Conservation (phyloP, 2,888 invertebrate genomes). For the Erpobdella octoculata region DNA sequence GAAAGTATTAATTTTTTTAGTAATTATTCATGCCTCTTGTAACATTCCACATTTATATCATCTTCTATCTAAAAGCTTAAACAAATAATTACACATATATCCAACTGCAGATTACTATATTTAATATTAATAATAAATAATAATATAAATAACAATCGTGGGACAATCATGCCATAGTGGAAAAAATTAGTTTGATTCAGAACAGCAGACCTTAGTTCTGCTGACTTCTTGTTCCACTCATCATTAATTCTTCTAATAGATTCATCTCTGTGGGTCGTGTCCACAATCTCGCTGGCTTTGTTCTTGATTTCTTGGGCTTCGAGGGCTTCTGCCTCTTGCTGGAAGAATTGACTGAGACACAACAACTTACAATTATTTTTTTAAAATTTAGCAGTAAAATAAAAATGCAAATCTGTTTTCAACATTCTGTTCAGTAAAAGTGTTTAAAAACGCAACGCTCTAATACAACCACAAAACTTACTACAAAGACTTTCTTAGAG, state of each 20-base stretch:
- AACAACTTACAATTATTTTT: not conserved
- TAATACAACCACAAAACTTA: slow-evolving; percentile 8
- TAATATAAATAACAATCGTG: not conserved
- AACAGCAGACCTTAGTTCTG: not conserved
- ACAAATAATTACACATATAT: no score
- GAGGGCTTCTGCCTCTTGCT: not conserved
- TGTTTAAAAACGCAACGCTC: not conserved
- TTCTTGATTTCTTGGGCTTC: not conserved
- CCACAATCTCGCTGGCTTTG: not conserved
- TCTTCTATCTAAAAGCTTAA: no score
- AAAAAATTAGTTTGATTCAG: no score
- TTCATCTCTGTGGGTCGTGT: not conserved
- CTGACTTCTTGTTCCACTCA: slow-evolving; percentile 4
- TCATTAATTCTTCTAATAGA: not conserved
- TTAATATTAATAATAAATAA: no score
- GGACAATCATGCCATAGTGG: not conserved
- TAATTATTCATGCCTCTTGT: no score
- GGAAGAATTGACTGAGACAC: not conserved
- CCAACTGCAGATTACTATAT: no score
- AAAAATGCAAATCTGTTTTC: no score
- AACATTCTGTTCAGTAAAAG: no score
- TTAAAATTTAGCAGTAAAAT: no score
- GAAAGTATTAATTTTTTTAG: no score
- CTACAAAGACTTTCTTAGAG: slow-evolving; percentile 12
- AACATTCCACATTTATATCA: no score